A percentile compares a stretch with the other conserved stretches of the same genome.
Conservation (phyloP, 2,888 invertebrate genomes). For the Corbicula japonica region DNA sequence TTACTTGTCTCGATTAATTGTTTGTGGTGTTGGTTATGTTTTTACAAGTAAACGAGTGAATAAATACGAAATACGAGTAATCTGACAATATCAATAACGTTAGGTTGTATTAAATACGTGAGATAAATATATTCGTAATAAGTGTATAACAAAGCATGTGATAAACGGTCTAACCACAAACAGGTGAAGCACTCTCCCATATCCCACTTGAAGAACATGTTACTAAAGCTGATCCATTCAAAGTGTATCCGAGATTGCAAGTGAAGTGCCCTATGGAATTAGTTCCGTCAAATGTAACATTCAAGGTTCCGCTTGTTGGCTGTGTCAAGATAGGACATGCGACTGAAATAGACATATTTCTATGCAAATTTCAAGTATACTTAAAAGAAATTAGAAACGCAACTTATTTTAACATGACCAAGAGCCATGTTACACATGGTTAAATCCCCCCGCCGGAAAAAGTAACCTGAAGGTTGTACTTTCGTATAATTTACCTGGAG, state of each 20-base stretch:
- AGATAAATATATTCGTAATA: no score
- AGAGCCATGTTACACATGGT: no score
- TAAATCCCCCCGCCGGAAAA: no score
- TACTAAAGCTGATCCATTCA: conserved; percentile 34
- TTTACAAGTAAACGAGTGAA: no score
- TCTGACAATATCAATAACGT: no score
- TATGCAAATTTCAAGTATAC: neutral
- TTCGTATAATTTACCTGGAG: no score
- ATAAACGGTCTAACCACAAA: conserved; percentile 59
- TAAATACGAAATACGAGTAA: no score
- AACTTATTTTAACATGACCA: neutral
- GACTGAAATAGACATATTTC: conserved; percentile 11
- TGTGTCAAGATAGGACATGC: conserved; percentile 31
- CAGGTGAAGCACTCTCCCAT: conserved; percentile 37
- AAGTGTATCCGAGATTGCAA: conserved; percentile 39
- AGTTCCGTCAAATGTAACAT: conserved; percentile 17
- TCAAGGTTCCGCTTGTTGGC: conserved; percentile 40
- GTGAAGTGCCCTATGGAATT: conserved; percentile 25
- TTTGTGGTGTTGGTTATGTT: no score
- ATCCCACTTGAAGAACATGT: conserved; percentile 33
- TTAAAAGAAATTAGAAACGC: neutral
- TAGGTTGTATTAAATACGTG: no score
- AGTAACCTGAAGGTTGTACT: no score
- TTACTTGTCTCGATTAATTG: no score
- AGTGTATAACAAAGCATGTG: no score